phyloP scores from a whole-genome alignment of 2,888 invertebrate species.

The Callinectes sapidus region DNA sequence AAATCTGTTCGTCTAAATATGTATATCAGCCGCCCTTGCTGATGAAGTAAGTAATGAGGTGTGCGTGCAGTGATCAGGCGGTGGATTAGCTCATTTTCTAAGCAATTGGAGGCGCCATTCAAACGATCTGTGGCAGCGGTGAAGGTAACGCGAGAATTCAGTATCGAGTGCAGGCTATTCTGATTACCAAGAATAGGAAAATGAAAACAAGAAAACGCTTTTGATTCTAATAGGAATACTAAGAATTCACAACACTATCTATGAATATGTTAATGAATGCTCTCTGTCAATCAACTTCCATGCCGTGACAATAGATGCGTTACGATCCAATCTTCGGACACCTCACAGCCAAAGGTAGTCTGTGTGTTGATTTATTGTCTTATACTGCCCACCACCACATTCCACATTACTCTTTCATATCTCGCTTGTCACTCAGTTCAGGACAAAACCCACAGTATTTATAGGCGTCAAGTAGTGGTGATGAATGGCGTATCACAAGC shows the following conservation, averaged over 20 bases:
- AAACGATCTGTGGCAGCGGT: neutral
- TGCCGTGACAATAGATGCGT: neutral
- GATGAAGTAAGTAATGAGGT: neutral
- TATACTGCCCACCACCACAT: neutral
- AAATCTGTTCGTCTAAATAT: neutral
- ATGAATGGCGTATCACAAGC: neutral
- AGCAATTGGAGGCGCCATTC: neutral
- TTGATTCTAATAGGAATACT: neutral
- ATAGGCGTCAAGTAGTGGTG: neutral
- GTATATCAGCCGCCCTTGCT: neutral
- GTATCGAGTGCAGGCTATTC: neutral
- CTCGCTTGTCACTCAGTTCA: neutral
- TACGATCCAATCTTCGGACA: neutral
- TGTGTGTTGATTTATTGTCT: neutral
- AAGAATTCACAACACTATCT: neutral
- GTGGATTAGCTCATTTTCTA: neutral
- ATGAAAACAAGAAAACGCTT: neutral
- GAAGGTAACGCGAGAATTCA: neutral
- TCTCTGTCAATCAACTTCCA: neutral
- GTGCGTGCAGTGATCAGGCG: neutral
- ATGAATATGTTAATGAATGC: neutral
- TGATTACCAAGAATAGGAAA: neutral
- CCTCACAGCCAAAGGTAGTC: neutral
- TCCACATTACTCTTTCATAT: neutral
- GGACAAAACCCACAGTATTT: neutral